Base-by-base conservation (phyloP, 2,888 invertebrate genomes). In the Rhorus exstirpatorius region DNA sequence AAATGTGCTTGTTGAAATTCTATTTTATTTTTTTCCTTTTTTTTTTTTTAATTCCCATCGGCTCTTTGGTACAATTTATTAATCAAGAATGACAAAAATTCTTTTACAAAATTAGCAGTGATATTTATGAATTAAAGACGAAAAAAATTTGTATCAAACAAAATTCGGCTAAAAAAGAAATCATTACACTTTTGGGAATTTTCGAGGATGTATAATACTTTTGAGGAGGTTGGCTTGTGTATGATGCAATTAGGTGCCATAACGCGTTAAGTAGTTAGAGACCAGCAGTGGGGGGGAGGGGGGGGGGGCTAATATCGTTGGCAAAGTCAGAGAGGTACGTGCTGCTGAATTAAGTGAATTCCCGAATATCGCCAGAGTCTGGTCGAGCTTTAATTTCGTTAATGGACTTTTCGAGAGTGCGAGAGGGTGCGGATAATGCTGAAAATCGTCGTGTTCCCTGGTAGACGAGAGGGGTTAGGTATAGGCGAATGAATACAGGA, bases 361-460 rank as follows among this genome's bases (percentile, higher is more conserved):
- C 49, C 19, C 63, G 70, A 75, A 82, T 78, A 78, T 74, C 81
- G 74, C 55, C 68, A 68, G 63, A 67, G 41, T 35, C 81, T 63
- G 68, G 81, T 78, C 75, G 79, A 81, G 84, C 84, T 85, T 87
- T 87, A 89, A 89, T 89, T 87, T 83, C 70, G 86, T 85, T 88
- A 89, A 89, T 87, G 89, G 88, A 87, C 84, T 86, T 83, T 85
- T 85, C 83, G 85, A 83, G 83, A 80, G 49, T 44, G 53, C 24
- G 49, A 67, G 58, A 41, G 65, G 26, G 71, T 26, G 58, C 38
- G 31, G 44, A 19, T 49, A 21, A 10, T 12, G 63, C 51, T 71
- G 24, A 53, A 68, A 75, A 68, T 78, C 63, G 58, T 75, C 51
- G 70, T 41, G 76, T 60, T 8, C 41, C 24, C 26, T 26, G 35